A percentile compares a stretch with the other conserved stretches of the same genome.
Evolutionary conservation across 2,888 invertebrate genomes (phyloP).

Genomic region (Apantesis nais): DNA sequence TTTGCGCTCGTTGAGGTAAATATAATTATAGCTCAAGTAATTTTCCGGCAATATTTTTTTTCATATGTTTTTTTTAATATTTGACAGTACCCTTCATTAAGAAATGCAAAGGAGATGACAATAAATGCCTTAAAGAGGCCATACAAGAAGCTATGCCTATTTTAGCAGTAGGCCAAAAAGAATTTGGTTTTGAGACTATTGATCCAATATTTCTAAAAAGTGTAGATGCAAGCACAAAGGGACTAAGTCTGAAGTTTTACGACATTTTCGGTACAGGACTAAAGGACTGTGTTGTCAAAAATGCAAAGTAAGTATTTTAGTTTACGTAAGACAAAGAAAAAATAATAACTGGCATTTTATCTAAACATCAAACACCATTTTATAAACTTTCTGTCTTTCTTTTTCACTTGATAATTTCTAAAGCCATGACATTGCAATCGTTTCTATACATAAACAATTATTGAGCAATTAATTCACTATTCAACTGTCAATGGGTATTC

Average conservation of each 20-base stretch:
- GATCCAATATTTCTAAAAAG: constrained; percentile 57
- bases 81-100: constrained; percentile 49
- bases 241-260: constrained; percentile 52
- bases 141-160: constrained; percentile 45
- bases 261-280: constrained; percentile 58
- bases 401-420: too few relatives aligned
- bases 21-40: neutral
- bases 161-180: constrained; percentile 53
- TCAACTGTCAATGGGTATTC: too few relatives aligned
- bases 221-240: constrained; percentile 54
- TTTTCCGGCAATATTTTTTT: neutral
- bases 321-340: neutral
- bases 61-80: neutral
- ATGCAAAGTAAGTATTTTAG: constrained; percentile 57
- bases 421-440: too few relatives aligned
- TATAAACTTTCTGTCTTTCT: too few relatives aligned
- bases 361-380: neutral
- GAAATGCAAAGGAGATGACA: constrained; percentile 54
- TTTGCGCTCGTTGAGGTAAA: too few relatives aligned
- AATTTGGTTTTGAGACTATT: constrained; percentile 50
- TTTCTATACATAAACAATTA: too few relatives aligned
- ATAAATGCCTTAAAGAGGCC: constrained; percentile 51
- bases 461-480: too few relatives aligned
- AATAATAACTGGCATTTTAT: neutral
- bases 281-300: constrained; percentile 55